A percentile compares a stretch with the other conserved stretches of the same genome.
Conservation (phyloP, 2,888 invertebrate species). For the Trichacis sp. region DNA sequence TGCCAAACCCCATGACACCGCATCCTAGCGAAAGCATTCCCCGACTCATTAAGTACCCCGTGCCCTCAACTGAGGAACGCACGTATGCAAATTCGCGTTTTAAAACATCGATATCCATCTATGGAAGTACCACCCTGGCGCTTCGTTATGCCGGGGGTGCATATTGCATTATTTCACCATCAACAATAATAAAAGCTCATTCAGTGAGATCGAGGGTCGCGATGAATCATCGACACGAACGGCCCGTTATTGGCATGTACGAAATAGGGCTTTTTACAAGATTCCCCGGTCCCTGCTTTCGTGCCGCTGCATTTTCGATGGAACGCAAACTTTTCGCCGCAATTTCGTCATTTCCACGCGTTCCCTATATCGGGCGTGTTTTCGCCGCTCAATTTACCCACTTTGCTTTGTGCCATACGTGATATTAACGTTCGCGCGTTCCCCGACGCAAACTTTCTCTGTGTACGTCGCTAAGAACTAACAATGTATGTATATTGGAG, state of each 20-base stretch:
- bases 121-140: conserved; percentile 47
- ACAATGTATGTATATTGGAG: conserved; percentile 31
- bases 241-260: conserved; percentile 12
- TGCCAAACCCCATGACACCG: conserved; percentile 46
- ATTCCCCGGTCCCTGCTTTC: background rate
- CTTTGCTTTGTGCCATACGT: conserved; percentile 51
- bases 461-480: conserved; percentile 23
- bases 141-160: conserved; percentile 57
- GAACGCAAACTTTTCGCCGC: background rate
- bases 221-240: conserved; percentile 58
- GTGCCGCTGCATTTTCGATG: background rate
- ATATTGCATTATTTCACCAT: conserved; percentile 61
- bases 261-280: conserved; percentile 20
- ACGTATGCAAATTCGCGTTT: conserved; percentile 63
- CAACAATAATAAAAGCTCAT: conserved; percentile 54
- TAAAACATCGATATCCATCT: conserved; percentile 64
- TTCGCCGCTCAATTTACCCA: background rate
- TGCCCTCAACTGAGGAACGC: conserved; percentile 55
- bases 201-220: conserved; percentile 42
- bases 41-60: conserved; percentile 64
- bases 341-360: too few species aligned
- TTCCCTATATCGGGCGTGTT: background rate
- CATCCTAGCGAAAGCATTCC: conserved; percentile 51
- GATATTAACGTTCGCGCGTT: conserved; percentile 60
- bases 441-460: conserved; percentile 24